Base-by-base conservation (phyloP, 1,140 invertebrate genomes). In the Ctenoplectra terminalis region DNA sequence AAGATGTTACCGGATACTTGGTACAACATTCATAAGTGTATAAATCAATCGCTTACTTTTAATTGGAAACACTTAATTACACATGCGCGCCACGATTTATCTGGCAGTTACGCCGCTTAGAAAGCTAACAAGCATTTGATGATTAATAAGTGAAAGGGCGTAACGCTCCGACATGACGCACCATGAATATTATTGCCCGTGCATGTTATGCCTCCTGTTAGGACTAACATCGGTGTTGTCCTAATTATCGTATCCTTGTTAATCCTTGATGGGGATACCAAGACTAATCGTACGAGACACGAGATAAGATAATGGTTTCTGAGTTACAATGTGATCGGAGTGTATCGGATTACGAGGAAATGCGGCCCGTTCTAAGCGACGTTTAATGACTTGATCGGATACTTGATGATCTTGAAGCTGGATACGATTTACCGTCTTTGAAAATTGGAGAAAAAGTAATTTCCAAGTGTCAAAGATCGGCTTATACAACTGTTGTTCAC, bases 161-260 rank as follows among this genome's bases (percentile, higher is more conserved):
- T n/a, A 29, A 52, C 6, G 50, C 2, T 34, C 2, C 8, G 23
- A 40, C 46, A 31, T 17, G 48, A 73, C n/a, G 13, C n/a, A 29
- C 37, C 31, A 52, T 72, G 69, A 43, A 50, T 61, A 43, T 64
- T 73, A 73, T 64, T 73, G 70, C 50, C 37, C 50, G 15, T 46
- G 23, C 23, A 26, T 52, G 29, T 54, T 73, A 54, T 8, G 37
- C 23, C 37, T n/a, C 76, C 29, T 37, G 46, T 70, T 58, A 58
- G 13, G 37, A 50, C 54, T 66, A 58, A 46, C 40, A 50, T 81
- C 66, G 56, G 31, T 34, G 77, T 84, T 85, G 83, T 81, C 77
- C 82, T 81, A 81, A 86, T 86, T 76, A 85, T 85, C 31, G 71
- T 50, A 81, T 66, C 71, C 77, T 84, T 64, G 82, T 56, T 85